phyloP scores from a whole-genome alignment of 2,797 vertebrate species.

The Ciconia nigra region DNA sequence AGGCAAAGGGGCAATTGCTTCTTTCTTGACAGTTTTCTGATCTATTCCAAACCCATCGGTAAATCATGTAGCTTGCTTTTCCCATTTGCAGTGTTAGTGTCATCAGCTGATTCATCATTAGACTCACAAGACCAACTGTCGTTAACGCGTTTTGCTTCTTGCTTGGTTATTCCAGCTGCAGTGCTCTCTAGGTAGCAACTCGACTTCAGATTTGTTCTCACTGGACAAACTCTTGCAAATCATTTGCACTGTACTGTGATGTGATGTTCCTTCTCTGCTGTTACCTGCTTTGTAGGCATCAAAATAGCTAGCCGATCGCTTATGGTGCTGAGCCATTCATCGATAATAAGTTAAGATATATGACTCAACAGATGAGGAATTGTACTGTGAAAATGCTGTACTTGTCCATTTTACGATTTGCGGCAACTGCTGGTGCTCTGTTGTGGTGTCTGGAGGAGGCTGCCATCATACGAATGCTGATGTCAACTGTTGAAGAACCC shows the following conservation, averaged over 20 bases:
- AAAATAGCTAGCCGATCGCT: not conserved
- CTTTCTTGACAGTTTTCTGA: not conserved
- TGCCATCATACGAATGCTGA: slow-evolving; percentile 44
- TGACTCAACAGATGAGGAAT: slow-evolving; percentile 24
- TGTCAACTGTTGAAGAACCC: slow-evolving; percentile 56
- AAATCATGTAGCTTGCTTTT: not conserved
- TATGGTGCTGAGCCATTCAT: slow-evolving; percentile 40
- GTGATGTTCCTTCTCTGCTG: slow-evolving; percentile 37
- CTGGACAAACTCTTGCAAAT: not conserved
- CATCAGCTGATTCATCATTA: not conserved
- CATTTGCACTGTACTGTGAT: slow-evolving; percentile 43
- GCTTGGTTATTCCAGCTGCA: not conserved
- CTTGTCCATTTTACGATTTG: slow-evolving; percentile 9
- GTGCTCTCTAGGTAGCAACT: not conserved
- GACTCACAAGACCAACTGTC: not conserved
- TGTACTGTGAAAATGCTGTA: slow-evolving; percentile 51
- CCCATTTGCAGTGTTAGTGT: not conserved
- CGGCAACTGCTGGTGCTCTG: slow-evolving; percentile 62
- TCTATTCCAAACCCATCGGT: not conserved
- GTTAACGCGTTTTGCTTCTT: not conserved
- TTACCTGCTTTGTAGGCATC: slow-evolving; percentile 60
- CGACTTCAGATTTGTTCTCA: not conserved
- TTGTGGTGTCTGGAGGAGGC: slow-evolving; percentile 57
- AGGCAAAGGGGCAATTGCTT: not conserved
- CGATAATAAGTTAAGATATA: not conserved